Evolutionary conservation across 2,113 vertebrate genomes (phyloP).

Genomic region (Rhombomys opimus): DNA sequence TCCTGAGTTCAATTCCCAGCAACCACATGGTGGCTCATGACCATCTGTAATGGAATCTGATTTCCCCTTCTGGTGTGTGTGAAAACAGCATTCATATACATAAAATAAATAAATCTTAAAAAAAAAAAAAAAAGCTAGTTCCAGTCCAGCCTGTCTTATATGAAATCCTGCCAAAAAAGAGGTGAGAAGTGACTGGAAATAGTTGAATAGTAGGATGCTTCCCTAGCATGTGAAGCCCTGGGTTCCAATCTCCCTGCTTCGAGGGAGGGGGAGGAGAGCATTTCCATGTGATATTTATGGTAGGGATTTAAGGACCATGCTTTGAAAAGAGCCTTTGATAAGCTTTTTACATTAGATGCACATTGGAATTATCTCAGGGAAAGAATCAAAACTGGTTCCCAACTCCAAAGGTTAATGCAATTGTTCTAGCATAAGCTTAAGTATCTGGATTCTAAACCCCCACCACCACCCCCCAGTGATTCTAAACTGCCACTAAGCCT

Average conservation of each 20-base stretch:
- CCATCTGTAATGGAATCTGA: no score
- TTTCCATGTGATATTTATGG: not conserved
- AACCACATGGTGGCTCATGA: no score
- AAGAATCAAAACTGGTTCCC: not conserved
- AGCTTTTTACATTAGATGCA: not conserved
- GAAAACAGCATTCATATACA: no score
- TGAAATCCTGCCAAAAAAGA: not conserved
- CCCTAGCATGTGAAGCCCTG: not conserved
- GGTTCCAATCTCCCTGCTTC: not conserved
- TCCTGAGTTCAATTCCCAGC: no score
- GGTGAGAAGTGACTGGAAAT: not conserved
- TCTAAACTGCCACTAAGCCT: not conserved
- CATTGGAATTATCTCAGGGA: not conserved
- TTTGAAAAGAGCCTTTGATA: not conserved
- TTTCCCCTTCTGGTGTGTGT: no score
- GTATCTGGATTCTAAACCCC: not conserved
- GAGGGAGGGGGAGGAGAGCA: no score
- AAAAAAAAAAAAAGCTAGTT: not conserved
- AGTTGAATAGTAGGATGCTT: not conserved
- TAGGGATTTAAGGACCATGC: not conserved
- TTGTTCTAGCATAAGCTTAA: not conserved
- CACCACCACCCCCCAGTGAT: not conserved
- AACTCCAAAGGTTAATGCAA: not conserved
- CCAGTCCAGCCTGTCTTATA: not conserved
- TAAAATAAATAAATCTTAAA: no score